Percentiles rank a stretch among this genome's conserved stretches.
These are phyloP conservation scores for Cichlasoma orientale DNA, from an alignment of 2,797 vertebrate species.

Conservation along the genomic window DNA sequence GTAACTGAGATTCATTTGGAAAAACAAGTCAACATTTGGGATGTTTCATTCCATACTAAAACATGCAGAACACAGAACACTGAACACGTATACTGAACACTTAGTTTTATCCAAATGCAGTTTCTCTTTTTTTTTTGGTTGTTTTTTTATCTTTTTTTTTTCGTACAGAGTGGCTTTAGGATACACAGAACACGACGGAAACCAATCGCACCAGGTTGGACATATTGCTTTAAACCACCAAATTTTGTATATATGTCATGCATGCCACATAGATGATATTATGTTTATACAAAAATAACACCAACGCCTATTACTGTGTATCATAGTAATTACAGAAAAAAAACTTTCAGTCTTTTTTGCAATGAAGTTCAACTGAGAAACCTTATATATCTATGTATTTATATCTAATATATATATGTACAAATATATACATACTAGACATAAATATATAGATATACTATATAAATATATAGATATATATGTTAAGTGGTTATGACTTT, in stretches of 20 bases:
- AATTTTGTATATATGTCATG: constrained; percentile 90
- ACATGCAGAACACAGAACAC: constrained; percentile 87
- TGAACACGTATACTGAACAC: constrained; percentile 83
- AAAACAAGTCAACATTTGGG: constrained; percentile 74
- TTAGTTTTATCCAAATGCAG: constrained; percentile 79
- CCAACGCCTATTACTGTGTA: constrained; percentile 88
- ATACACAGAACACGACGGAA: constrained; percentile 84
- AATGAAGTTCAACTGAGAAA: constrained; percentile 70
- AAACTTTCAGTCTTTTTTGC: constrained; percentile 77
- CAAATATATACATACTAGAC: constrained; percentile 25
- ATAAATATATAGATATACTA: constrained; percentile 52
- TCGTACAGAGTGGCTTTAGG: constrained; percentile 77
- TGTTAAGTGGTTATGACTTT: constrained; percentile 67
- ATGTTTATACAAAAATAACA: constrained; percentile 95
- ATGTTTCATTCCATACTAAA: constrained; percentile 83
- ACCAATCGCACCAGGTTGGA: constrained; percentile 87
- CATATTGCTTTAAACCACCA: constrained; percentile 90
- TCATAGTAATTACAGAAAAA: constrained; percentile 86
- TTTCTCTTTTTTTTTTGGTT: constrained; percentile 46
- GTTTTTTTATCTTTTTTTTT: constrained; percentile 24
- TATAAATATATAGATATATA: constrained; percentile 64
- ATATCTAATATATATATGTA: constrained; percentile 31
- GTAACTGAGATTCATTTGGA: constrained; percentile 49
- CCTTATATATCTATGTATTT: constrained; percentile 45
- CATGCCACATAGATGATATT: constrained; percentile 93